Evolutionary conservation across 2,888 invertebrate species (phyloP).

Genomic region (Blastobasis adustella): DNA sequence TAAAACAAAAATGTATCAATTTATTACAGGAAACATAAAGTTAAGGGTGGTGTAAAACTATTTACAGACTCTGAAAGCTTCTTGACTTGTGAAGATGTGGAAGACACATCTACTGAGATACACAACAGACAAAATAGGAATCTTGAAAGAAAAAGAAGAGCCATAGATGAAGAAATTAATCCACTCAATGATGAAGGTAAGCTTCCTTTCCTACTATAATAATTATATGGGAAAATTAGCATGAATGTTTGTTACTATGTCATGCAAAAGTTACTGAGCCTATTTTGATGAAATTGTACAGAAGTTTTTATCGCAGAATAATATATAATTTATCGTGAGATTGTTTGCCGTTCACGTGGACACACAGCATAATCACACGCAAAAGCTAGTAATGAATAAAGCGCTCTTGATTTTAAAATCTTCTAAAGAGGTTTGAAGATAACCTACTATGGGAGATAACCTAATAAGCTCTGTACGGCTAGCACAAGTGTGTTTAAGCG

Average conservation of each 20-base stretch:
- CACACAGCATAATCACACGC: no score
- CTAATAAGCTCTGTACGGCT: no score
- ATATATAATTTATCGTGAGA: no score
- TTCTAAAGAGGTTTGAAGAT: no score
- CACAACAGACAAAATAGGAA: constrained; percentile 49
- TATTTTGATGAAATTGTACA: not conserved
- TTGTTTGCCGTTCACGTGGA: no score
- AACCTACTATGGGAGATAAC: no score
- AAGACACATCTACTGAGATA: constrained; percentile 43
- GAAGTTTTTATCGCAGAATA: no score
- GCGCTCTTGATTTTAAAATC: no score
- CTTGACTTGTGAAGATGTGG: constrained; percentile 45
- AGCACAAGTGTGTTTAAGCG: no score
- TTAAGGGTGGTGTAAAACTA: constrained; percentile 63
- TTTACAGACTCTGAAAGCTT: constrained; percentile 55
- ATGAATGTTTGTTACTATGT: not conserved
- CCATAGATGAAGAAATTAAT: constrained; percentile 23
- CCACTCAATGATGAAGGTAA: constrained; percentile 36
- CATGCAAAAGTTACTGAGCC: not conserved
- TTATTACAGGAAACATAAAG: constrained; percentile 40
- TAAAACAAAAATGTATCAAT: not conserved
- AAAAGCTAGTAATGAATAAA: no score
- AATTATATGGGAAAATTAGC: not conserved
- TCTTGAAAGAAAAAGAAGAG: constrained; percentile 30
- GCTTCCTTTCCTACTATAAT: not conserved